These are phyloP conservation scores for Xylota sylvarum DNA, from an alignment of 2,888 invertebrate genomes.

Conservation along the genomic window DNA sequence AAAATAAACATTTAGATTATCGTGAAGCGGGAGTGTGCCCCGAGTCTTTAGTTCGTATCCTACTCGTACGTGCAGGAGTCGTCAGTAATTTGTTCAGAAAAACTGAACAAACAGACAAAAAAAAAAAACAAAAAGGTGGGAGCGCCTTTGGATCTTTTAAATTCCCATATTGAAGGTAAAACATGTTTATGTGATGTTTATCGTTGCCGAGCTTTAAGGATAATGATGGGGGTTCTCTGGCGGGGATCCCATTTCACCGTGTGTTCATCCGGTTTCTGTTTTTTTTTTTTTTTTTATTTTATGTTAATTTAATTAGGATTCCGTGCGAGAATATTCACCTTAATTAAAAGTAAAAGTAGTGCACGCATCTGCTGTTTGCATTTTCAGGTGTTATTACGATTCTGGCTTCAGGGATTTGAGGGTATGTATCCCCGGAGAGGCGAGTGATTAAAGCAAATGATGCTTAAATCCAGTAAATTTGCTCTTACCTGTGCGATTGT, in stretches of 20 bases:
- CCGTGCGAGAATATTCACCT: conserved; percentile 53
- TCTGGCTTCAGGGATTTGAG: background rate
- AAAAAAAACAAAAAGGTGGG: conserved; percentile 7
- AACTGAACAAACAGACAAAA: conserved; percentile 25
- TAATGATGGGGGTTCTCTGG: conserved; percentile 29
- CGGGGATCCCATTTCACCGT: conserved; percentile 6
- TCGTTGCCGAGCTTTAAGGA: conserved; percentile 44
- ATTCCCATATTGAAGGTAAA: conserved; percentile 58
- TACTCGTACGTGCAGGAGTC: conserved; percentile 36
- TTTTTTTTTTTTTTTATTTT: conserved; percentile 27
- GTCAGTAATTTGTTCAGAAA: conserved; percentile 37
- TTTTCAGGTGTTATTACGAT: conserved; percentile 39
- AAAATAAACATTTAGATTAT: conserved; percentile 57
- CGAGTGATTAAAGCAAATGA: conserved; percentile 26
- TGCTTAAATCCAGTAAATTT: conserved; percentile 21
- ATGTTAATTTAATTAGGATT: conserved; percentile 62
- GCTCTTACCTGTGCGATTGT: background rate
- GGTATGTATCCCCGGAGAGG: background rate
- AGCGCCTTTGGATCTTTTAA: conserved; percentile 19
- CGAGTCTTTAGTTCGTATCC: background rate
- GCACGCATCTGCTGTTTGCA: conserved; percentile 53
- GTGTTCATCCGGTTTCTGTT: conserved; percentile 1
- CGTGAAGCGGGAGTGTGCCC: background rate
- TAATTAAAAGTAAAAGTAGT: conserved; percentile 64
- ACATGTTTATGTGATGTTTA: conserved; percentile 65